phyloP scores from a whole-genome alignment of 2,113 vertebrate species.

The Antechinus flavipes region DNA sequence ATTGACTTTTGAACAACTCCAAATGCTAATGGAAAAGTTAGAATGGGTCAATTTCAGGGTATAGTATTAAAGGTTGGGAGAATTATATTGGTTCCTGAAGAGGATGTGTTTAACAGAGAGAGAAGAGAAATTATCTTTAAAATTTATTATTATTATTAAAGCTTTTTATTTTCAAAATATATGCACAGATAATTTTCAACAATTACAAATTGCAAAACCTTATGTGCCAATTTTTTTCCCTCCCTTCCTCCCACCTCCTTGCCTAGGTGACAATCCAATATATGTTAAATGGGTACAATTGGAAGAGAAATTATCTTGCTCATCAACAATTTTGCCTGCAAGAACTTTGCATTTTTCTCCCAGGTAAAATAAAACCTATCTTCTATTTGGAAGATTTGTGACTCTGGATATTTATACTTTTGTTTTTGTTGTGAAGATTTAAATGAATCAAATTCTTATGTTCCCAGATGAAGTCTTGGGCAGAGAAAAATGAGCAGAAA shows the following conservation, averaged over 20 bases:
- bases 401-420: not conserved
- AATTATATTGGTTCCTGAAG: not conserved
- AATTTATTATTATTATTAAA: too few relatives aligned
- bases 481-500: not conserved
- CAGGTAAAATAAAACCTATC: not conserved
- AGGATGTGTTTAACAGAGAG: not conserved
- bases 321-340: not conserved
- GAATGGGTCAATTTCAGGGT: not conserved
- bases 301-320: not conserved
- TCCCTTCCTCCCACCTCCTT: too few relatives aligned
- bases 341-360: not conserved
- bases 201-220: too few relatives aligned
- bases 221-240: too few relatives aligned
- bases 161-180: too few relatives aligned
- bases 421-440: not conserved
- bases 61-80: not conserved
- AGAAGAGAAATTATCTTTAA: not conserved
- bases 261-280: too few relatives aligned
- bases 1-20: not conserved
- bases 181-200: too few relatives aligned
- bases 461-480: not conserved
- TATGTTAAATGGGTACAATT: too few relatives aligned
- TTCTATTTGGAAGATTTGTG: not conserved
- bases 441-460: not conserved
- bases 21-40: not conserved